Evolutionary conservation across 1,140 invertebrate genomes (phyloP).

Genomic region (Centruroides sculpturatus): DNA sequence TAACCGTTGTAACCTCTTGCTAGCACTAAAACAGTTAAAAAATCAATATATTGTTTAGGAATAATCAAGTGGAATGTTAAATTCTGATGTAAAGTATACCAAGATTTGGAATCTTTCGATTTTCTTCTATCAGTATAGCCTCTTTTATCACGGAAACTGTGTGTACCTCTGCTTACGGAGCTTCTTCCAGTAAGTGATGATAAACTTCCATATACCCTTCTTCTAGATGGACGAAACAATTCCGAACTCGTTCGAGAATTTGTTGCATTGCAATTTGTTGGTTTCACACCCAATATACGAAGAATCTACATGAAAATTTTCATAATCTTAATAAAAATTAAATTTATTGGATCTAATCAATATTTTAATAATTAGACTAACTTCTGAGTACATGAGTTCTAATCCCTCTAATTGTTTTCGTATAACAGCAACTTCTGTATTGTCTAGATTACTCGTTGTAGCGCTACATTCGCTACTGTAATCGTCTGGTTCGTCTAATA

Average conservation of each 20-base stretch:
- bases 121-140: too few species aligned
- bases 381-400: conserved; percentile 74
- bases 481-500: conserved; percentile 49
- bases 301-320: conserved; percentile 41
- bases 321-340: neutral
- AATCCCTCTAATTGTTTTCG: conserved; percentile 67
- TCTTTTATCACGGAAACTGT: conserved; percentile 12
- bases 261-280: conserved; percentile 29
- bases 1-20: conserved; percentile 72
- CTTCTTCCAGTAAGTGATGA: conserved; percentile 43
- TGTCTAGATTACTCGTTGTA: conserved; percentile 42
- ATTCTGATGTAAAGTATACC: neutral
- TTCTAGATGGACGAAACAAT: conserved; percentile 15
- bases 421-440: conserved; percentile 52
- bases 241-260: conserved; percentile 19
- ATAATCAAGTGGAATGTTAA: neutral
- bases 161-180: conserved; percentile 9
- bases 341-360: neutral
- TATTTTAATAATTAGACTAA: conserved; percentile 17
- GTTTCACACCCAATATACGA: conserved; percentile 51
- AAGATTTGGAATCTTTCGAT: too few species aligned
- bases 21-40: conserved; percentile 46
- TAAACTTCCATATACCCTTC: conserved; percentile 49
- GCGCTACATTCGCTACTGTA: conserved; percentile 27
- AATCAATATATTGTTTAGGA: conserved; percentile 9